Evolutionary conservation across 2,888 invertebrate species (phyloP).

Genomic region (Nomada fucata): DNA sequence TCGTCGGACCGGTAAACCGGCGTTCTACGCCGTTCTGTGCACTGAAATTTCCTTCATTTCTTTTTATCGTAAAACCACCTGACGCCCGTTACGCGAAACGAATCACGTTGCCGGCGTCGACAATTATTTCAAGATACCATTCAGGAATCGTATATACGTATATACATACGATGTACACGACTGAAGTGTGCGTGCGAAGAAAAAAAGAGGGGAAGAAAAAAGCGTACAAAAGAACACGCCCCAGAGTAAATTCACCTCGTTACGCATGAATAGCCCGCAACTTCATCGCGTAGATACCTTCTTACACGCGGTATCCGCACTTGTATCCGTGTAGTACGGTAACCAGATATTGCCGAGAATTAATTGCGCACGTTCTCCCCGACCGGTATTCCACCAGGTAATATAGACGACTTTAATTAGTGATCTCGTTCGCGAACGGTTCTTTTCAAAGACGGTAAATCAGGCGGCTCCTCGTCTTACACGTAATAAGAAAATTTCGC

Average conservation of each 20-base stretch:
- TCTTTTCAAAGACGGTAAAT: slow-evolving; percentile 53
- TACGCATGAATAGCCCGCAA: slow-evolving; percentile 57
- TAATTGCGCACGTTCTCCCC: slow-evolving; percentile 46
- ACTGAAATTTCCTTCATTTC: slow-evolving; percentile 5
- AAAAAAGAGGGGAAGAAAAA: neutral
- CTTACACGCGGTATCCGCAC: slow-evolving; percentile 38
- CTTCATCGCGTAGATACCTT: slow-evolving; percentile 42
- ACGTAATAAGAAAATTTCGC: slow-evolving; percentile 52
- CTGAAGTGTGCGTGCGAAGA: neutral
- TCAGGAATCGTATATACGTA: no score
- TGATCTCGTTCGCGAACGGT: slow-evolving; percentile 38
- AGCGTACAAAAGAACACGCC: slow-evolving; percentile 2
- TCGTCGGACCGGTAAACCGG: slow-evolving; percentile 12
- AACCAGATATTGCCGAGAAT: slow-evolving; percentile 61
- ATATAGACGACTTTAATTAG: slow-evolving; percentile 61
- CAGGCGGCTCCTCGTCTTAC: slow-evolving; percentile 50
- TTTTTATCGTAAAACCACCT: slow-evolving; percentile 2
- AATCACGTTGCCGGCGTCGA: slow-evolving; percentile 4
- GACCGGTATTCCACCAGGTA: slow-evolving; percentile 30
- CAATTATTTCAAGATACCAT: no score
- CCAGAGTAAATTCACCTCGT: slow-evolving; percentile 55
- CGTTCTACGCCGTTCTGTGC: neutral
- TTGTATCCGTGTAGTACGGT: slow-evolving; percentile 54
- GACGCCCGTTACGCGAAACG: slow-evolving; percentile 32
- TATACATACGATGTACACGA: no score